Conservation (phyloP, 2,113 vertebrate genomes). For the Gopherus flavomarginatus region DNA sequence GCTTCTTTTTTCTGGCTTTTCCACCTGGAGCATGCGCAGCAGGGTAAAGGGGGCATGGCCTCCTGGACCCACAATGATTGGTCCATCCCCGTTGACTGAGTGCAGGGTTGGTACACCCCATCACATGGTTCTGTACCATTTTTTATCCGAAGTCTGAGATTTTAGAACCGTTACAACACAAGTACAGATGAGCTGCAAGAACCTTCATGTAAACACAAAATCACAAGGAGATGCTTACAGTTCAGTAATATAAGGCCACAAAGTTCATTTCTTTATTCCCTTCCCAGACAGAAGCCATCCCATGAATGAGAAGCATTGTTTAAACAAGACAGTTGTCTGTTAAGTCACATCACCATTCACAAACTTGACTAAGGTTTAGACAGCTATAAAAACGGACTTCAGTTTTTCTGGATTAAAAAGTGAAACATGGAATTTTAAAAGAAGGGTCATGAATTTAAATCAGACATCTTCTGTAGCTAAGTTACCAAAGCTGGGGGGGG, state of each 20-base stretch:
- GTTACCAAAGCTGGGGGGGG: slow-evolving; percentile 34
- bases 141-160: neutral
- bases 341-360: neutral
- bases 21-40: too few species aligned
- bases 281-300: neutral
- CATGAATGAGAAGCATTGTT: neutral
- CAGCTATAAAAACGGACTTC: neutral
- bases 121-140: neutral
- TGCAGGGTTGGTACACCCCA: too few species aligned
- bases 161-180: neutral
- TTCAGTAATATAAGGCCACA: neutral
- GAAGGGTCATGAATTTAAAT: slow-evolving; percentile 25
- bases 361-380: neutral
- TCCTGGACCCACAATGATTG: too few species aligned
- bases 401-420: slow-evolving; percentile 24
- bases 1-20: too few species aligned
- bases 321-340: neutral
- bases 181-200: neutral
- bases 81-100: too few species aligned
- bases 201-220: neutral
- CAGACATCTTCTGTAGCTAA: slow-evolving; percentile 44
- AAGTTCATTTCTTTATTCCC: neutral
- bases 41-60: too few species aligned
- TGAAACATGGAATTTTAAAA: neutral
- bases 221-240: neutral